Evolutionary conservation across 1,140 invertebrate genomes (phyloP).

Genomic region (Penaeus vannamei): DNA sequence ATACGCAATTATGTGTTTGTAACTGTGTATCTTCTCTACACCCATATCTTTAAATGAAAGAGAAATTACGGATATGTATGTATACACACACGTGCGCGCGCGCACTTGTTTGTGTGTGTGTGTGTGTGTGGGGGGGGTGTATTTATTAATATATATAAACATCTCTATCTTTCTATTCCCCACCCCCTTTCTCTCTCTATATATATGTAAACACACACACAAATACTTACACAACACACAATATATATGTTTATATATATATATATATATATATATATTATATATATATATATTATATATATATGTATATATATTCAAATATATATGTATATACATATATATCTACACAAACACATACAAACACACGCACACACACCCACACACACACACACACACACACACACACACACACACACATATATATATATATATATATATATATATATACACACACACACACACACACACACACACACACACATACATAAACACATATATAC

Average conservation of each 20-base stretch:
- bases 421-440: conserved; percentile 6
- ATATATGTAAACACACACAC: background rate
- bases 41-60: no score
- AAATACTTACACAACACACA: background rate
- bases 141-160: no score
- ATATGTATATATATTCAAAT: background rate
- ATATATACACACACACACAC: background rate
- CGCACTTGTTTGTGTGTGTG: no score
- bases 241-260: conserved; percentile 7
- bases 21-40: no score
- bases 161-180: no score
- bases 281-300: background rate
- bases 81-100: no score
- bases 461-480: background rate
- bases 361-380: background rate
- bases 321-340: conserved; percentile 16
- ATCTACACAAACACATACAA: conserved; percentile 35
- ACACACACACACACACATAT: background rate
- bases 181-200: no score
- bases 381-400: background rate
- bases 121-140: no score
- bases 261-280: background rate
- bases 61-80: no score
- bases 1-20: no score
- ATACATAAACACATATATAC: conserved; percentile 3